A percentile compares a stretch with the other conserved stretches of the same genome.
phyloP scores from a whole-genome alignment of 2,888 invertebrate genomes.

The Lepidocyrtinus sp. region DNA sequence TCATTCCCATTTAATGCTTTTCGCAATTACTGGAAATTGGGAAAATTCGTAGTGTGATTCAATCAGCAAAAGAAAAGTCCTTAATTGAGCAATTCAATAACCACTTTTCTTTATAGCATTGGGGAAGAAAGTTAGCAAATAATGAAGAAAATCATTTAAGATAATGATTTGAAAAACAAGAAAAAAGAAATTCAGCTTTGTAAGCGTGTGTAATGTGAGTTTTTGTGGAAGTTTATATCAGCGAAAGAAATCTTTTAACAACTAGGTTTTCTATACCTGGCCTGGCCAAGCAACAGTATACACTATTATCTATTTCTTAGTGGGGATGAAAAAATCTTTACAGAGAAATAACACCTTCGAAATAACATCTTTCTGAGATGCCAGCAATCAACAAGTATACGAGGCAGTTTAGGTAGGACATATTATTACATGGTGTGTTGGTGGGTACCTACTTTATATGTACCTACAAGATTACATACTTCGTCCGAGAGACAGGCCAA shows the following conservation, averaged over 20 bases:
- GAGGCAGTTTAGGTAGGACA: constrained; percentile 7
- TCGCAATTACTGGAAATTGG: background rate
- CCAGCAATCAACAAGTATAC: constrained; percentile 49
- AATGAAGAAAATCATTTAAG: background rate
- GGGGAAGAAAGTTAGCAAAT: background rate
- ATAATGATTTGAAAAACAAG: background rate
- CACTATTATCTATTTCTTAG: too few species aligned
- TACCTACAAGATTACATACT: constrained; percentile 8
- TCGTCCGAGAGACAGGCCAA: background rate
- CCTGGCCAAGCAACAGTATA: background rate
- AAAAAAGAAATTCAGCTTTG: background rate
- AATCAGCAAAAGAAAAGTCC: background rate
- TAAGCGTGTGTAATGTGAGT: background rate
- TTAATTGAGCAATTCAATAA: constrained; percentile 4
- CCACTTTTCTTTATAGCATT: background rate
- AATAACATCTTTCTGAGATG: background rate
- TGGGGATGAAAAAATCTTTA: background rate
- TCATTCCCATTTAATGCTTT: too few species aligned
- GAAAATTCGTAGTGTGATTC: background rate
- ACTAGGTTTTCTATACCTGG: constrained; percentile 5
- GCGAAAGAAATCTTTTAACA: background rate
- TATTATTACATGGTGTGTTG: background rate
- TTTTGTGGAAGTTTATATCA: background rate
- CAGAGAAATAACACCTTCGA: background rate
- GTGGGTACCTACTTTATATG: background rate